These are phyloP conservation scores for Lepilemur septentrionalis DNA, from an alignment of 2,797 vertebrate genomes.

Conservation along the genomic window DNA sequence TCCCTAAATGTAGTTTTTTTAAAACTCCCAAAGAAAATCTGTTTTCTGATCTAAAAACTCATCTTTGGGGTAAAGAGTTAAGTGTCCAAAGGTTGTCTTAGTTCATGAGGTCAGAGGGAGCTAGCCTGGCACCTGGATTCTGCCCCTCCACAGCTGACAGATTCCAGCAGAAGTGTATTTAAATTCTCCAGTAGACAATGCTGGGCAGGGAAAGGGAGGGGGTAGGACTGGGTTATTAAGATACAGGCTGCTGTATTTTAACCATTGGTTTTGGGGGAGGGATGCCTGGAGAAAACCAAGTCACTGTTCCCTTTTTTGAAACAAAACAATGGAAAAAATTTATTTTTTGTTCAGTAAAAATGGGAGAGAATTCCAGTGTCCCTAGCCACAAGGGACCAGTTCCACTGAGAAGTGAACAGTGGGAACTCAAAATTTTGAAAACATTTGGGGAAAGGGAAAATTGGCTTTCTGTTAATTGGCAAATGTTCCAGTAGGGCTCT, in stretches of 20 bases:
- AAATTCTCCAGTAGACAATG: constrained; percentile 81
- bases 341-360: constrained; percentile 69
- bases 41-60: not conserved
- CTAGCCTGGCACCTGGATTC: constrained; percentile 43
- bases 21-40: constrained; percentile 58
- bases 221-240: constrained; percentile 75
- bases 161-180: constrained; percentile 77
- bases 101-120: constrained; percentile 57
- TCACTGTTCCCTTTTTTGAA: constrained; percentile 84
- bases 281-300: constrained; percentile 83
- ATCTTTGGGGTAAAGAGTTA: constrained; percentile 72
- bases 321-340: constrained; percentile 75
- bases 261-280: constrained; percentile 81
- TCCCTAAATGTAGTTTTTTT: constrained; percentile 39
- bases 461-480: constrained; percentile 84
- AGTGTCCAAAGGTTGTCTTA: constrained; percentile 52
- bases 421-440: constrained; percentile 78
- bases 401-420: constrained; percentile 81
- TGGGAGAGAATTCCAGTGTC: constrained; percentile 75
- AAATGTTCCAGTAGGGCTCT: constrained; percentile 84
- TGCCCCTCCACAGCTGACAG: constrained; percentile 52
- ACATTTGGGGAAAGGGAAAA: constrained; percentile 76
- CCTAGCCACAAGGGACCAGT: constrained; percentile 78
- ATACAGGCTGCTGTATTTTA: constrained; percentile 85
- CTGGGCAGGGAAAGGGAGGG: constrained; percentile 58